phyloP scores from a whole-genome alignment of 1,140 invertebrate species.

The Meloidogyne floridensis region DNA sequence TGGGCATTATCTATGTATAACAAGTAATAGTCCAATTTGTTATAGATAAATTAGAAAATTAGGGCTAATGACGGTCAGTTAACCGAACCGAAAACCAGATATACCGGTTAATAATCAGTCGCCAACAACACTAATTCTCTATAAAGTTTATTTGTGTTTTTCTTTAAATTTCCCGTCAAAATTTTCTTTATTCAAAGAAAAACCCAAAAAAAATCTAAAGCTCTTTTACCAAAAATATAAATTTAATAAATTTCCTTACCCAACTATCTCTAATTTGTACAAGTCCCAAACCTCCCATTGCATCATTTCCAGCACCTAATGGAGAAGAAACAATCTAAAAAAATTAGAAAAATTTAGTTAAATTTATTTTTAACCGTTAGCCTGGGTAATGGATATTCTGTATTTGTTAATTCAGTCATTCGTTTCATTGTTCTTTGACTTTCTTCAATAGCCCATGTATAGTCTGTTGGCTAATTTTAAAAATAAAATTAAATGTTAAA shows the following conservation, averaged over 20 bases:
- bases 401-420: conserved; percentile 24
- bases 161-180: no score
- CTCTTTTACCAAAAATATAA: background rate
- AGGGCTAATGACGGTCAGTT: no score
- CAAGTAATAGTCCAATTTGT: no score
- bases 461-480: conserved; percentile 19
- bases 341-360: background rate
- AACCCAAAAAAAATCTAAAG: no score
- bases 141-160: no score
- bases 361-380: conserved; percentile 16
- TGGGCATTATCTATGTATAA: no score
- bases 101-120: no score
- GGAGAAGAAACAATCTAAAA: conserved; percentile 35
- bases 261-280: conserved; percentile 38
- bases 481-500: background rate
- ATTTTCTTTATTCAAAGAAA: no score
- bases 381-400: conserved; percentile 29
- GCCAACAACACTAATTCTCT: no score
- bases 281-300: conserved; percentile 26
- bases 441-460: conserved; percentile 22
- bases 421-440: conserved; percentile 24
- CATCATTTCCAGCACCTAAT: conserved; percentile 28
- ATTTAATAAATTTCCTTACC: conserved; percentile 10
- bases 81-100: no score
- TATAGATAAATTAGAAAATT: no score